Conservation (phyloP, 2,888 invertebrate genomes). For the Dione vanillae region DNA sequence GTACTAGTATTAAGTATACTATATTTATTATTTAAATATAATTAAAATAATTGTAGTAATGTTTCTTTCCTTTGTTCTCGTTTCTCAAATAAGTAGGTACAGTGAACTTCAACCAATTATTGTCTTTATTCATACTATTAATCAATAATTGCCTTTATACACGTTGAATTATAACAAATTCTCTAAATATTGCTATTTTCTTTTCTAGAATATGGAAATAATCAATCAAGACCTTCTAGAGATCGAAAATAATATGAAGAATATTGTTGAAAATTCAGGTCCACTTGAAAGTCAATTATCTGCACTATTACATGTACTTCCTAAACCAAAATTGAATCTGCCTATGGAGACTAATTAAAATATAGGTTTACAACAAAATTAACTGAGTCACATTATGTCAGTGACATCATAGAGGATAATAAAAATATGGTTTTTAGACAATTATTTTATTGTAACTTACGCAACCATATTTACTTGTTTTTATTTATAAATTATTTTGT, state of each 20-base stretch:
- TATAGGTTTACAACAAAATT: background rate
- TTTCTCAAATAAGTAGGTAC: background rate
- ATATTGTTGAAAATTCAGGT: constrained; percentile 64
- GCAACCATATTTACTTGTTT: constrained; percentile 5
- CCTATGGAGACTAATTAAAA: constrained; percentile 69
- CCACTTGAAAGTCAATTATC: constrained; percentile 70
- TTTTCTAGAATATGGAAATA: constrained; percentile 71
- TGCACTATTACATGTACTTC: constrained; percentile 65
- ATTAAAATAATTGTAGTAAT: background rate
- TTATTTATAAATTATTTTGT: constrained; percentile 17
- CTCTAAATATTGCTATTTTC: background rate
- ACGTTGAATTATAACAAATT: background rate
- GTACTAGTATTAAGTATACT: background rate
- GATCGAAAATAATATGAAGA: constrained; percentile 71
- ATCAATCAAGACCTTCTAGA: constrained; percentile 74
- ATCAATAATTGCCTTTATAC: background rate
- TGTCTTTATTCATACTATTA: background rate
- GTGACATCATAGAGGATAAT: background rate
- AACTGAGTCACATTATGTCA: background rate
- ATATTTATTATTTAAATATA: background rate
- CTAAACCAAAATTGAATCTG: constrained; percentile 59
- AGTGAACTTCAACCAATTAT: background rate
- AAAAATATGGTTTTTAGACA: background rate
- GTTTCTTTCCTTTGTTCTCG: background rate
- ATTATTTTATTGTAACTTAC: background rate